A percentile compares a stretch with the other conserved stretches of the same genome.
These are phyloP conservation scores for Drosophila atroscutellata DNA, from an alignment of 2,888 invertebrate species.

Conservation along the genomic window DNA sequence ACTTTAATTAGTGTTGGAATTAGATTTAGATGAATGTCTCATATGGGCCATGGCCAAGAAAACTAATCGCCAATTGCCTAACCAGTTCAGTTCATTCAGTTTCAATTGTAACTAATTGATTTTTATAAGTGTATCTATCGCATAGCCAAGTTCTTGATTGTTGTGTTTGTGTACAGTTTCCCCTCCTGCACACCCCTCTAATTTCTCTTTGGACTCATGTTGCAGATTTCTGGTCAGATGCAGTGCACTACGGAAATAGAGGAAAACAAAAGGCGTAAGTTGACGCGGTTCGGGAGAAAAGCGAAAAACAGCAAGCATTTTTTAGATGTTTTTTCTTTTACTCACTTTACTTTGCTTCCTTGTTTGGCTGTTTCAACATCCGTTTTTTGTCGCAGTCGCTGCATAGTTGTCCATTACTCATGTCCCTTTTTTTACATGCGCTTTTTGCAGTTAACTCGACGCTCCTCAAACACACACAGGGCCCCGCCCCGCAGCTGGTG, in stretches of 20 bases:
- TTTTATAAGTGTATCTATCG: slow-evolving; percentile 16
- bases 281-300: slow-evolving; percentile 22
- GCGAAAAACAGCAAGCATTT: slow-evolving; percentile 36
- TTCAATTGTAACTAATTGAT: neutral
- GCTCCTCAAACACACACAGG: slow-evolving; percentile 1
- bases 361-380: slow-evolving; percentile 73
- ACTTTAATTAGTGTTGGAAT: neutral
- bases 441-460: slow-evolving; percentile 48
- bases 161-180: slow-evolving; percentile 21
- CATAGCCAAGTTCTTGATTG: slow-evolving; percentile 37
- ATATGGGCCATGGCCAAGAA: neutral
- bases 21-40: neutral
- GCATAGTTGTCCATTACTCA: slow-evolving; percentile 38
- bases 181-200: too few relatives aligned
- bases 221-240: slow-evolving; percentile 8
- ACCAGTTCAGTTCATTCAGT: neutral
- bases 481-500: slow-evolving; percentile 40
- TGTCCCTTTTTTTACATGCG: slow-evolving; percentile 49
- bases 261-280: slow-evolving; percentile 27
- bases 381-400: slow-evolving; percentile 52
- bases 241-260: neutral
- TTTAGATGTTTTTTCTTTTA: slow-evolving; percentile 59
- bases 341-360: slow-evolving; percentile 58
- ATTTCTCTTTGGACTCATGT: neutral
- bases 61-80: neutral